A percentile compares a stretch with the other conserved stretches of the same genome.
These are phyloP conservation scores for Poeciliopsis paucimaculata DNA, from an alignment of 2,797 vertebrate species.

Conservation along the genomic window DNA sequence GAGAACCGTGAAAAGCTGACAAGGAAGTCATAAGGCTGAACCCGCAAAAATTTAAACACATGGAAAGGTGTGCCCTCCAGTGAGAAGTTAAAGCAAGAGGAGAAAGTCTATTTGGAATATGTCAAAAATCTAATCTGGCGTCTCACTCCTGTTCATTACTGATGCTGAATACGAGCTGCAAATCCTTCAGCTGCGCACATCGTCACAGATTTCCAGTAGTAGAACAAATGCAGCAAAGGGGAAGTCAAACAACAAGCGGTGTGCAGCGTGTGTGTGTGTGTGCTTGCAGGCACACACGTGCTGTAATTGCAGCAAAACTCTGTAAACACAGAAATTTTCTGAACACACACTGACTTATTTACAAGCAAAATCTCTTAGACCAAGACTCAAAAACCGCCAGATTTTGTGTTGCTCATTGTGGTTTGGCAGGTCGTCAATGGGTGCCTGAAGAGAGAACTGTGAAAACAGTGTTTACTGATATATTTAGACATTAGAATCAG, in stretches of 20 bases:
- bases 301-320: background rate
- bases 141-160: slow-evolving; percentile 30
- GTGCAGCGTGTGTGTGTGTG: background rate
- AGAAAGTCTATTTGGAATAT: slow-evolving; percentile 48
- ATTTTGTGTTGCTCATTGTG: slow-evolving; percentile 42
- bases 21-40: slow-evolving; percentile 48
- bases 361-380: slow-evolving; percentile 30
- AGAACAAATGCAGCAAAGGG: slow-evolving; percentile 17
- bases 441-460: slow-evolving; percentile 19
- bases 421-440: slow-evolving; percentile 45
- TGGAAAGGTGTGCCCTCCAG: slow-evolving; percentile 28
- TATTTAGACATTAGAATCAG: slow-evolving; percentile 21
- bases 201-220: slow-evolving; percentile 20
- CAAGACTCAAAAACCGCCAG: slow-evolving; percentile 26
- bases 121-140: slow-evolving; percentile 48
- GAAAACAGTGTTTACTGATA: slow-evolving; percentile 14
- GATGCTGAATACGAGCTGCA: slow-evolving; percentile 19
- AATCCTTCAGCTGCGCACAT: slow-evolving; percentile 34
- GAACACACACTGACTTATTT: slow-evolving; percentile 19
- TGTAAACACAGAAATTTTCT: background rate
- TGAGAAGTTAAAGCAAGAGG: slow-evolving; percentile 35
- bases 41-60: slow-evolving; percentile 48
- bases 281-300: slow-evolving; percentile 4
- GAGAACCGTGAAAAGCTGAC: slow-evolving; percentile 25
- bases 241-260: background rate